These are phyloP conservation scores for Pachycephus smyrnensis DNA, from an alignment of 2,888 invertebrate genomes.

Conservation along the genomic window DNA sequence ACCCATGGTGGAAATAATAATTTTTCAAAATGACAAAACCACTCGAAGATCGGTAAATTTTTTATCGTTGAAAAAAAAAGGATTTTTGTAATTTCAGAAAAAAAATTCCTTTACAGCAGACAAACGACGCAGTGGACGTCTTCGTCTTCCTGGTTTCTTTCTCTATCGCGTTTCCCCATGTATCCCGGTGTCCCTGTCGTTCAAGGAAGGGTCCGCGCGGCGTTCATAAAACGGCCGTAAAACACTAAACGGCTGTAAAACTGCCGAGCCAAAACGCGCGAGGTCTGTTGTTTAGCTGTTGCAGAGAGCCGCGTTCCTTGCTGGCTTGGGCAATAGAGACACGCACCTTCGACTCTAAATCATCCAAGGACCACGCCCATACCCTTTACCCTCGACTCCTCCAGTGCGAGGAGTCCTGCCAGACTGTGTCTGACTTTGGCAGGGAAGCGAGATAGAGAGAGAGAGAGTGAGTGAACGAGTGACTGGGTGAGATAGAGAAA, in stretches of 20 bases:
- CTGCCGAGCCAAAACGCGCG: slow-evolving; percentile 62
- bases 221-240: slow-evolving; percentile 67
- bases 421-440: slow-evolving; percentile 7
- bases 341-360: slow-evolving; percentile 63
- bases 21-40: no score
- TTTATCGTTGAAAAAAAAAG: neutral
- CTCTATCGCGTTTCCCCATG: no score
- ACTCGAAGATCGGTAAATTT: neutral
- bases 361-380: slow-evolving; percentile 59
- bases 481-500: slow-evolving; percentile 10
- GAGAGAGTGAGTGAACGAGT: neutral
- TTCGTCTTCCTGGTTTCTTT: no score
- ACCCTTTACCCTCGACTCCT: slow-evolving; percentile 20
- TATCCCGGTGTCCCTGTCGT: slow-evolving; percentile 1
- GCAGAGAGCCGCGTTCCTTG: slow-evolving; percentile 32
- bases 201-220: slow-evolving; percentile 48
- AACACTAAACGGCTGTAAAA: slow-evolving; percentile 68
- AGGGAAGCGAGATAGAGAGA: neutral
- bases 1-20: no score
- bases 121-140: neutral
- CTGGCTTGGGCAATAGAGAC: slow-evolving; percentile 56
- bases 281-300: slow-evolving; percentile 47
- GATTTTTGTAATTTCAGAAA: slow-evolving; percentile 2
- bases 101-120: slow-evolving; percentile 2
- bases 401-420: slow-evolving; percentile 5